Evolutionary conservation across 2,888 invertebrate species (phyloP).

Genomic region (Nasonia oneida): DNA sequence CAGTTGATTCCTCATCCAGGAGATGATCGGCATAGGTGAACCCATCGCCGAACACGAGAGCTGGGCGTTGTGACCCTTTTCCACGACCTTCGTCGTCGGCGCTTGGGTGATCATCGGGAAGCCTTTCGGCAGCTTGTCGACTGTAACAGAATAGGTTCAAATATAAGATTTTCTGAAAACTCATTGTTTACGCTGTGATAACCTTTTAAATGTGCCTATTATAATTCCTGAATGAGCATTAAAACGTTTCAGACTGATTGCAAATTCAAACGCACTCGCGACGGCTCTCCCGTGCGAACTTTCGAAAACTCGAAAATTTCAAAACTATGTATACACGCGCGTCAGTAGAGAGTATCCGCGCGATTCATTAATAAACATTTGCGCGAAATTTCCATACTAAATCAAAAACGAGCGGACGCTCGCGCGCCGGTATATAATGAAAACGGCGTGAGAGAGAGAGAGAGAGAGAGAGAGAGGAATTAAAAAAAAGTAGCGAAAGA

Average conservation of each 20-base stretch:
- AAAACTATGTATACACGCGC: not conserved
- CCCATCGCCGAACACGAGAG: conserved; percentile 94
- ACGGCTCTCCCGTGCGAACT: not conserved
- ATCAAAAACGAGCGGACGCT: conserved; percentile 23
- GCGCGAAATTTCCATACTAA: conserved; percentile 42
- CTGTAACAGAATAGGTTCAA: conserved; percentile 80
- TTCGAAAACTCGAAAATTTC: conserved; percentile 23
- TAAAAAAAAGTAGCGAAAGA: not conserved
- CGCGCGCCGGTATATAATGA: not conserved
- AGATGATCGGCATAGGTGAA: conserved; percentile 89
- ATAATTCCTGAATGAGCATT: not conserved
- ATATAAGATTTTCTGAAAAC: not conserved
- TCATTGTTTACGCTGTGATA: not conserved
- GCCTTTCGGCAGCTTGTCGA: conserved; percentile 92
- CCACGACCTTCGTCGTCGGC: conserved; percentile 96
- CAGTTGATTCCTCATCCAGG: conserved; percentile 96
- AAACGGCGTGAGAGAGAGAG: not conserved
- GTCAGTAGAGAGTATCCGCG: not conserved
- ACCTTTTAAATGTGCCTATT: not conserved
- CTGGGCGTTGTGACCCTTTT: conserved; percentile 95
- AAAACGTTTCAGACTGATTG: not conserved
- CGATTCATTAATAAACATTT: conserved; percentile 51
- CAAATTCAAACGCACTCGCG: not conserved
- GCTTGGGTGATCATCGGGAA: conserved; percentile 94
- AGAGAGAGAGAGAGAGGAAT: not conserved